Base-by-base conservation (phyloP, 2,113 vertebrate species). In the Cervus canadensis region DNA sequence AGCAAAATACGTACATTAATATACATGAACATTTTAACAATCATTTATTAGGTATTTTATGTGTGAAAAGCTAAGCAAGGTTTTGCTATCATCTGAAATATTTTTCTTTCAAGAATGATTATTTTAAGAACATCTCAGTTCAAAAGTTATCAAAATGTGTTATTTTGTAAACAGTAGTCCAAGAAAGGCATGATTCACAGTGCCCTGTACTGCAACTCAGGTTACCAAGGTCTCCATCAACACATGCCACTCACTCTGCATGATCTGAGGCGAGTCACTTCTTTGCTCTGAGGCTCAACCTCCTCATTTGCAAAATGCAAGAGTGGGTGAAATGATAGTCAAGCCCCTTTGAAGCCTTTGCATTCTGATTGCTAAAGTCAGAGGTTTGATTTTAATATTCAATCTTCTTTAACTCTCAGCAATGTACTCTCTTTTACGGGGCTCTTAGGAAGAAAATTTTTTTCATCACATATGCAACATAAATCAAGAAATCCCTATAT, bases 81-180 rank as follows among this genome's bases (percentile, higher is more conserved):
- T 87, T 96, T 95, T 79, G 56, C 74, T 33, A 94, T 92, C 60
- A 71, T 30, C 30, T 45, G 56, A 92, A 96, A 87, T 71, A 56
- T 50, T 89, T 94, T 64, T n/a, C 36, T 83, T 86, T 59, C 60
- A 60, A 87, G 40, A 83, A 56, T 43, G 64, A 11, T 40, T 87
- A 45, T 85, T 71, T 79, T 86, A 88, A 74, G 50, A 54, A 52
- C 26, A 87, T 7, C 8, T 95, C 59, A 40, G 36, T 78, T 87
- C 21, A n/a, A 92, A 89, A 60, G 16, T 57, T 79, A 82, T 2
- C 23, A 26, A n/a, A 71, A 86, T 14, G 64, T 40, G 7, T 85
- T 86, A 57, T 1, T 62, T 94, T n/a, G 59, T 82, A 45, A 52
- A 86, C 3, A 57, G 21, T 11, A 94, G 59, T 12, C 33, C 16